Percentiles rank a stretch among this genome's conserved stretches.
phyloP scores from a whole-genome alignment of 1,140 invertebrate genomes.

The Drosophila nasuta region DNA sequence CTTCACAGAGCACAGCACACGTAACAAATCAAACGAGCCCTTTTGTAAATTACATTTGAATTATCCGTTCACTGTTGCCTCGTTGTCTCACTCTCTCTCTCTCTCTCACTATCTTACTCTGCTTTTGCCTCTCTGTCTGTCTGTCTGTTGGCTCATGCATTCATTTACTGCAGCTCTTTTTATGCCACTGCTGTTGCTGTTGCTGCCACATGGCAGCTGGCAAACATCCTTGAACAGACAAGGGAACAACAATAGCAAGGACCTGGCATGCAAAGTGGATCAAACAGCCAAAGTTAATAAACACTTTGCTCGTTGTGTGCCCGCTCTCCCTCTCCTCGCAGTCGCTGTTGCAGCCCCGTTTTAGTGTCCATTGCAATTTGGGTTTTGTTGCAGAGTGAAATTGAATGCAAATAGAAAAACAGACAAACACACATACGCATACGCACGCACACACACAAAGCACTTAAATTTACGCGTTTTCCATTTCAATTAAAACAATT shows the following conservation, averaged over 20 bases:
- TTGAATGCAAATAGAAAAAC: slow-evolving; percentile 81
- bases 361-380: slow-evolving; percentile 77
- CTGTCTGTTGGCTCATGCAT: slow-evolving; percentile 31
- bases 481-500: slow-evolving; percentile 82
- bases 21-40: slow-evolving; percentile 81
- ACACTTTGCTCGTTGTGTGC: slow-evolving; percentile 63
- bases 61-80: slow-evolving; percentile 60
- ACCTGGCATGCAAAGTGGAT: slow-evolving; percentile 71
- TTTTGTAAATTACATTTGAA: slow-evolving; percentile 83
- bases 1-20: slow-evolving; percentile 34
- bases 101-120: neutral
- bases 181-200: slow-evolving; percentile 32
- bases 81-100: slow-evolving; percentile 3
- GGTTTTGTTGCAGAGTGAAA: slow-evolving; percentile 76
- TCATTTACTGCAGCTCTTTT: slow-evolving; percentile 54
- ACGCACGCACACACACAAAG: slow-evolving; percentile 50
- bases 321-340: neutral
- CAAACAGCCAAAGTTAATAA: slow-evolving; percentile 83
- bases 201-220: slow-evolving; percentile 54
- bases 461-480: slow-evolving; percentile 81
- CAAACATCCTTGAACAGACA: slow-evolving; percentile 63
- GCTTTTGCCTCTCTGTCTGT: neutral
- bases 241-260: slow-evolving; percentile 29
- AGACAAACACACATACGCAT: slow-evolving; percentile 36
- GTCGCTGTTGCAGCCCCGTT: slow-evolving; percentile 17